Conservation (phyloP, 1,140 invertebrate species). For the Listronotus oregonensis region DNA sequence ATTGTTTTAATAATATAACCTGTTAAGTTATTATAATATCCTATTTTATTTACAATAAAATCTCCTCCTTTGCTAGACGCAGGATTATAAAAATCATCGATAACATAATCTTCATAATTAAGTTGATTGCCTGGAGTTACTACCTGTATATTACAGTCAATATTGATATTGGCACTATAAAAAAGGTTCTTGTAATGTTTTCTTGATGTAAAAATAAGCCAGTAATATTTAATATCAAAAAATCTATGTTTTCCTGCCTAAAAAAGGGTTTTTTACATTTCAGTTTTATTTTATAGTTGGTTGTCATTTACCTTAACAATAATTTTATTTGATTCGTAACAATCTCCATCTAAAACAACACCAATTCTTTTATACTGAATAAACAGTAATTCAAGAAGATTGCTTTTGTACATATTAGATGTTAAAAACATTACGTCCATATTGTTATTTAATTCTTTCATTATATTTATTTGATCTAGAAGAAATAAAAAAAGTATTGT, state of each 20-base stretch:
- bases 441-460: no score
- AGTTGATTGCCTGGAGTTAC: not conserved
- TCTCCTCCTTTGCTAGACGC: not conserved
- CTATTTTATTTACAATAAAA: not conserved
- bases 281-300: not conserved
- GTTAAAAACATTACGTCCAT: no score
- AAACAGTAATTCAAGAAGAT: no score
- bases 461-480: no score
- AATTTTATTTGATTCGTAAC: not conserved
- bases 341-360: constrained; percentile 9
- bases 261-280: not conserved
- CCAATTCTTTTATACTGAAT: constrained; percentile 7
- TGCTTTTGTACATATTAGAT: no score
- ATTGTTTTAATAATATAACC: not conserved
- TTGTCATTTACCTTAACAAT: not conserved
- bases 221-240: constrained; percentile 11
- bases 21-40: not conserved
- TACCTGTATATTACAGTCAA: constrained; percentile 4
- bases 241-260: not conserved
- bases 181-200: not conserved
- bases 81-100: constrained; percentile 10
- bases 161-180: not conserved
- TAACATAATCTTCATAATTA: not conserved
- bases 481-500: no score
- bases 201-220: constrained; percentile 4